Evolutionary conservation across 2,888 invertebrate species (phyloP).

Genomic region (Alviniconcha strummeri): DNA sequence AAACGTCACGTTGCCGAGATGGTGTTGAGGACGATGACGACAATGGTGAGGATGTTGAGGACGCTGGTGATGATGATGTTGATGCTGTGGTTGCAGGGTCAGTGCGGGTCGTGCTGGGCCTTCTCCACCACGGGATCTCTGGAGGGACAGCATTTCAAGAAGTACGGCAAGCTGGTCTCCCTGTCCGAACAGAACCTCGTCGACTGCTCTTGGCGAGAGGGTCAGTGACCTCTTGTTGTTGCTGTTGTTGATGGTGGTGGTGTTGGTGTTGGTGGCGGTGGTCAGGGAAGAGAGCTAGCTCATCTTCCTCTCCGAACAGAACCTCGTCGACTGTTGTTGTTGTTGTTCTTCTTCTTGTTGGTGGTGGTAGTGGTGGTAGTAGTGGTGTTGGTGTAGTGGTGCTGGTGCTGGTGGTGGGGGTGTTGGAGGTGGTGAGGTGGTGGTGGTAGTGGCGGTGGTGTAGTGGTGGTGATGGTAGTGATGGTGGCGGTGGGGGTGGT

Average conservation of each 20-base stretch:
- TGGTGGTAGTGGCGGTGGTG: slow-evolving; percentile 24
- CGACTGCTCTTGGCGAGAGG: slow-evolving; percentile 71
- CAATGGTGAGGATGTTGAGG: no score
- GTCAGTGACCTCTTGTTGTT: slow-evolving; percentile 38
- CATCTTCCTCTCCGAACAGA: slow-evolving; percentile 74
- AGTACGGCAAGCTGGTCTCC: slow-evolving; percentile 79
- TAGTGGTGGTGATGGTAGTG: no score
- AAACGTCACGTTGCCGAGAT: no score
- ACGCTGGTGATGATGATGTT: no score
- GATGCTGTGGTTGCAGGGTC: slow-evolving; percentile 74
- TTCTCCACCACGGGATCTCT: slow-evolving; percentile 84
- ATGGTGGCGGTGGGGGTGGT: no score
- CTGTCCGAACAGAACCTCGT: slow-evolving; percentile 73
- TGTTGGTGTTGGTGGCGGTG: background rate
- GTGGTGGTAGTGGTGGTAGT: no score
- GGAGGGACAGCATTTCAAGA: slow-evolving; percentile 71
- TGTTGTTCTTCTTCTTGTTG: no score
- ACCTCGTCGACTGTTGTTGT: slow-evolving; percentile 72
- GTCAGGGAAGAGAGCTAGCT: slow-evolving; percentile 78
- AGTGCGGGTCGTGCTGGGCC: slow-evolving; percentile 88
- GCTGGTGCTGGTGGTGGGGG: no score
- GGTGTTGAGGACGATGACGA: no score
- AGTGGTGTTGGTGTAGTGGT: no score
- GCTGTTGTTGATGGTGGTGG: no score
- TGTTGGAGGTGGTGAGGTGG: no score